Conservation (phyloP, 2,113 vertebrate species). For the Pluvialis apricaria region DNA sequence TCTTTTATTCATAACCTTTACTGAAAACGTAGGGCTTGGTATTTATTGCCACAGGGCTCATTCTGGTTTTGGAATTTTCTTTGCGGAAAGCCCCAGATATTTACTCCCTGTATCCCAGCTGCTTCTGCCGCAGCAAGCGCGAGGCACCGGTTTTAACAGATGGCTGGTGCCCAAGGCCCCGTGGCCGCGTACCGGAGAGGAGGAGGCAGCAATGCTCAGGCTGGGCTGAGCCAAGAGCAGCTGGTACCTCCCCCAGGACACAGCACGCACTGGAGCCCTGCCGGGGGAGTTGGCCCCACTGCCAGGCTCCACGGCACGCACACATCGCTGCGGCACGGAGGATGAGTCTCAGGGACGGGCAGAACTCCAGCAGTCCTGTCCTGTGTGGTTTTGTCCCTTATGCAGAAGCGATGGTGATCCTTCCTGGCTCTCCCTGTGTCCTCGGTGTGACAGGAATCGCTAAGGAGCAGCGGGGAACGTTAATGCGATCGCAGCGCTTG, state of each 20-base stretch:
- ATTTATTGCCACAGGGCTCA: neutral
- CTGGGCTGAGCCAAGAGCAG: slow-evolving; percentile 3
- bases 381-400: accelerated
- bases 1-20: neutral
- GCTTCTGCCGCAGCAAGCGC: neutral
- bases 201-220: neutral
- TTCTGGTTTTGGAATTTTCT: neutral
- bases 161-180: neutral
- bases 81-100: neutral
- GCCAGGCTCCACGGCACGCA: neutral
- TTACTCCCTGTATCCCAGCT: neutral
- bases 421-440: neutral
- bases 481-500: neutral
- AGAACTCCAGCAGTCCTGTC: neutral
- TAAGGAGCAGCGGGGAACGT: neutral
- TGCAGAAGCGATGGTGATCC: neutral
- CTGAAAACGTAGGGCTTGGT: neutral
- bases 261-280: neutral
- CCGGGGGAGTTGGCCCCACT: neutral
- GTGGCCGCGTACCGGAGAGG: neutral
- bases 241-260: neutral
- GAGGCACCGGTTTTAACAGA: neutral
- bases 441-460: neutral
- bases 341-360: accelerated
- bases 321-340: accelerated